These are phyloP conservation scores for Idaea aversata DNA, from an alignment of 2,888 invertebrate genomes.

Conservation along the genomic window DNA sequence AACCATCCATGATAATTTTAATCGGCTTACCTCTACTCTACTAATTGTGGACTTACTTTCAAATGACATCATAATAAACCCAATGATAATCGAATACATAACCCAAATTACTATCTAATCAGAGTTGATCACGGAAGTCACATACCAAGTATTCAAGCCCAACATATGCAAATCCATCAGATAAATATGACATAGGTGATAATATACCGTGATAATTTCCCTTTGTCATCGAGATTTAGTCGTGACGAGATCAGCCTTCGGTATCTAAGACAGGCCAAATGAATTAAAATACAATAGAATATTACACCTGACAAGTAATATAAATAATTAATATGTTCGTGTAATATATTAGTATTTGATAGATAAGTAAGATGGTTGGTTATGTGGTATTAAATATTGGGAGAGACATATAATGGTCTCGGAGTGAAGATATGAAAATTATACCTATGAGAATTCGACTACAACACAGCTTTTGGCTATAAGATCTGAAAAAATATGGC, in stretches of 20 bases:
- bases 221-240: slow-evolving; percentile 53
- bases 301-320: slow-evolving; percentile 65
- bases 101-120: background rate
- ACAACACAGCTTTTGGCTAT: too few relatives aligned
- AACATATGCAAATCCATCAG: slow-evolving; percentile 9
- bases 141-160: background rate
- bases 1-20: too few relatives aligned
- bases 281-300: slow-evolving; percentile 75
- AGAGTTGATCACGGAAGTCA: background rate
- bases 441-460: too few relatives aligned
- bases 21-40: too few relatives aligned
- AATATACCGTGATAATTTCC: slow-evolving; percentile 28
- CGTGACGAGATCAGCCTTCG: slow-evolving; percentile 72
- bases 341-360: slow-evolving; percentile 29
- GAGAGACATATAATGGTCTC: background rate
- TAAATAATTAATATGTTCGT: slow-evolving; percentile 35
- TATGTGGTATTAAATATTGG: background rate
- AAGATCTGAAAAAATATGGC: too few relatives aligned
- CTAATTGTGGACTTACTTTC: background rate
- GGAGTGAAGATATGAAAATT: too few relatives aligned
- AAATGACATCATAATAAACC: background rate
- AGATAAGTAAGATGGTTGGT: background rate
- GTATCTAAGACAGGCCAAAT: slow-evolving; percentile 56
- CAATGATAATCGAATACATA: background rate
- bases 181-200: slow-evolving; percentile 16